Evolutionary conservation across 2,113 vertebrate genomes (phyloP).

Genomic region (Pica pica): DNA sequence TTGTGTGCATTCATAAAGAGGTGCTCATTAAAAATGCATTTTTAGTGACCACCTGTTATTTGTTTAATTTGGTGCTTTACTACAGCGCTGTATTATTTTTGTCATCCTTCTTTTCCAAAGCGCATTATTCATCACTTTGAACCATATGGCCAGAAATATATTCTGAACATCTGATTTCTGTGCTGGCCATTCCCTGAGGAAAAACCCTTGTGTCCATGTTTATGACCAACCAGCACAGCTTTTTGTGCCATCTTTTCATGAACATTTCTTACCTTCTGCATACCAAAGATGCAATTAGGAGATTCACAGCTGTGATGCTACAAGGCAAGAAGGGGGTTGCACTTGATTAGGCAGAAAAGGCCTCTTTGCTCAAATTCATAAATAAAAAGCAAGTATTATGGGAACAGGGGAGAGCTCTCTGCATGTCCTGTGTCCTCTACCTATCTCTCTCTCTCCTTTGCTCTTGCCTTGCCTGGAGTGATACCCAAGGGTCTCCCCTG

Average conservation of each 20-base stretch:
- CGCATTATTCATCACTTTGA: conserved; percentile 34
- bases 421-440: background rate
- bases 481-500: background rate
- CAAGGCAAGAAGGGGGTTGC: background rate
- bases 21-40: conserved; percentile 26
- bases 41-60: conserved; percentile 48
- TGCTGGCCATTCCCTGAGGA: conserved; percentile 9
- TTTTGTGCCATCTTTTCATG: conserved; percentile 1
- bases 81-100: background rate
- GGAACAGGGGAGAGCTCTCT: background rate
- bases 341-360: background rate
- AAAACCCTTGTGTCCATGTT: background rate
- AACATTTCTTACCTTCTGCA: background rate
- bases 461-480: background rate
- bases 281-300: conserved; percentile 10
- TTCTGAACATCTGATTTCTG: conserved; percentile 39
- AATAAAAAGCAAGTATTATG: background rate
- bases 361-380: background rate
- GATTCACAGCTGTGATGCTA: background rate
- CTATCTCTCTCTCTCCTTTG: background rate
- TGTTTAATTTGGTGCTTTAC: conserved; percentile 2
- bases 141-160: conserved; percentile 23
- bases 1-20: background rate
- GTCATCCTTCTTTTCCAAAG: background rate
- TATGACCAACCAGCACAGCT: background rate